These are phyloP conservation scores for Silurus aristotelis DNA, from an alignment of 2,797 vertebrate species.

Conservation along the genomic window DNA sequence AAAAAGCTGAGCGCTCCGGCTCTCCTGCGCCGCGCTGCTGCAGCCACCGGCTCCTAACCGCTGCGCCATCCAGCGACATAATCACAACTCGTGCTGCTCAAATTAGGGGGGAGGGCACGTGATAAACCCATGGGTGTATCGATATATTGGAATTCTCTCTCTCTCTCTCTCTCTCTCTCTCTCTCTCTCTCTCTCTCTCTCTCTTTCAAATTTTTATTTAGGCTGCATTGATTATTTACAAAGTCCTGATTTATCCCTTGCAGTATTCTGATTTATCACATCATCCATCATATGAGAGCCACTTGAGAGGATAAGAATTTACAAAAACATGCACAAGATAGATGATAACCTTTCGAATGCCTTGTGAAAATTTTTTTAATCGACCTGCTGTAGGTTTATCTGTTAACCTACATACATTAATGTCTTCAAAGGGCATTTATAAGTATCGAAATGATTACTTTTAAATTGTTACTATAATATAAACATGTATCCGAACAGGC, in stretches of 20 bases:
- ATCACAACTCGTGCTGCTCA: constrained; percentile 15
- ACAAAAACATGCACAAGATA: constrained; percentile 1
- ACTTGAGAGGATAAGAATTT: not conserved
- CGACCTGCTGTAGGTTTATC: not conserved
- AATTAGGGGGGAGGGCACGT: constrained; percentile 10
- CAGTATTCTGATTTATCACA: constrained; percentile 10
- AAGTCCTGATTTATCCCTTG: constrained; percentile 27
- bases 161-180: too few relatives aligned
- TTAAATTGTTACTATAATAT: too few relatives aligned
- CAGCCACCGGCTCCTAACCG: constrained; percentile 76
- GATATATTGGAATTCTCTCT: constrained; percentile 39
- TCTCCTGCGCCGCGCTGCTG: constrained; percentile 65
- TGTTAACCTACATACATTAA: not conserved
- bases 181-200: too few relatives aligned
- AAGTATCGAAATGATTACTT: not conserved
- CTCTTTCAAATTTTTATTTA: constrained; percentile 10
- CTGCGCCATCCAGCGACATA: constrained; percentile 59
- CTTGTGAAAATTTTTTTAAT: not conserved
- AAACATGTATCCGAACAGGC: not conserved
- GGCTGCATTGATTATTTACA: not conserved
- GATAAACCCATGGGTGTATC: constrained; percentile 23
- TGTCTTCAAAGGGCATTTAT: not conserved
- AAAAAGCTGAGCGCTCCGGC: constrained; percentile 60
- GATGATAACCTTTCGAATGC: not conserved
- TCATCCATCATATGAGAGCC: constrained; percentile 9